A percentile compares a stretch with the other conserved stretches of the same genome.
These are phyloP conservation scores for Eriosoma lanigerum DNA, from an alignment of 1,140 invertebrate species.

Conservation along the genomic window DNA sequence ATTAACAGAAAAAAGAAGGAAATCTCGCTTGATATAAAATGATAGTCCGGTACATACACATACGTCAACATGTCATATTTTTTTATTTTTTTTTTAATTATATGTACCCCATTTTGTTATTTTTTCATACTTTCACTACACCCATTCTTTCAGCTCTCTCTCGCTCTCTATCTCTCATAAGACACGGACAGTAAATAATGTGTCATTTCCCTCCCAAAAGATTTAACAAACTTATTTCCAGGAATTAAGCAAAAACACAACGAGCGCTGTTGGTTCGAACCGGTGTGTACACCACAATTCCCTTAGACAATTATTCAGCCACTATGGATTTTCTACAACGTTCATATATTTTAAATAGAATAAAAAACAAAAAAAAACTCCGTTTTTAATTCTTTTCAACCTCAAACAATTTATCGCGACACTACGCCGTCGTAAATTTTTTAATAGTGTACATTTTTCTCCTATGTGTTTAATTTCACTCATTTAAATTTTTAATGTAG, in stretches of 20 bases:
- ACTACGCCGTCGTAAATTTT: slow-evolving; percentile 22
- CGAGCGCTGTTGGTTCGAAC: neutral
- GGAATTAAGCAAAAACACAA: slow-evolving; percentile 42
- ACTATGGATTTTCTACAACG: slow-evolving; percentile 10
- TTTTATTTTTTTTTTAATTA: neutral
- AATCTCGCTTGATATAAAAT: too few relatives aligned
- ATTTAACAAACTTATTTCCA: slow-evolving; percentile 50
- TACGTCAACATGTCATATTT: neutral
- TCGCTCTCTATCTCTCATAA: too few relatives aligned
- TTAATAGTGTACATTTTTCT: slow-evolving; percentile 28
- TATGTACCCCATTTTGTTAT: neutral
- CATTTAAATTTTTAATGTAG: slow-evolving; percentile 36
- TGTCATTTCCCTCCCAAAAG: slow-evolving; percentile 43
- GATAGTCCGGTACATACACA: too few relatives aligned
- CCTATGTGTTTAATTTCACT: slow-evolving; percentile 34
- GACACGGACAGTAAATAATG: slow-evolving; percentile 37
- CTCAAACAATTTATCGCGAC: slow-evolving; percentile 43
- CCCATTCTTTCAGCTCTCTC: neutral
- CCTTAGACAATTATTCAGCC: slow-evolving; percentile 45
- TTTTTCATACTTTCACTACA: neutral
- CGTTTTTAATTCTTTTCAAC: slow-evolving; percentile 47
- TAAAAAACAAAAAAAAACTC: slow-evolving; percentile 11
- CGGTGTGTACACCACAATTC: slow-evolving; percentile 46
- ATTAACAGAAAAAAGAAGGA: too few relatives aligned
- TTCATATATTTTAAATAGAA: slow-evolving; percentile 12